Conservation (phyloP, 2,113 vertebrate genomes). For the Myotis yumanensis region DNA sequence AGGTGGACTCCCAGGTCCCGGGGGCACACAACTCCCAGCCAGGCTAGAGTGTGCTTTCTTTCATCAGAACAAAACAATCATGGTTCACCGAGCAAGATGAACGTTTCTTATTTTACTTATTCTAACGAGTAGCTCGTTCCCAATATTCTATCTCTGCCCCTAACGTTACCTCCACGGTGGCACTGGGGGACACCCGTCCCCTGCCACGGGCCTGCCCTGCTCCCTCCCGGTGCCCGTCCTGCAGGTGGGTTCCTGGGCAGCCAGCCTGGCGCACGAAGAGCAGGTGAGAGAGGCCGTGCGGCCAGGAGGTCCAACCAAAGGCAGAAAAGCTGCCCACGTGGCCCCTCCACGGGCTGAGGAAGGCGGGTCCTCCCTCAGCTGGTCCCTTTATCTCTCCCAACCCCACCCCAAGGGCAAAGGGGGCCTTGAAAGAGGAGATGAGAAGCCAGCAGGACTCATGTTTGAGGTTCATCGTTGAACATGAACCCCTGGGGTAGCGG, state of each 20-base stretch:
- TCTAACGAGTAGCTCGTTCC: no score
- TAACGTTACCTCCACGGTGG: neutral
- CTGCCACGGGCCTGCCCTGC: neutral
- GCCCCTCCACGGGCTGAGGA: no score
- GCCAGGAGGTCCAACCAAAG: neutral
- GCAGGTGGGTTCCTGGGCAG: neutral
- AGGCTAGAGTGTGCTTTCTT: no score
- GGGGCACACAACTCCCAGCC: no score
- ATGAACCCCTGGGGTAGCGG: neutral
- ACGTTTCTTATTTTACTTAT: no score
- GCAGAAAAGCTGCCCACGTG: neutral
- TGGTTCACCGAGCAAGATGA: no score
- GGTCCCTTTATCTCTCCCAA: neutral
- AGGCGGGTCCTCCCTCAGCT: fast-evolving
- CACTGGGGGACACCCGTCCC: neutral
- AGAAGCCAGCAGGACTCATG: neutral
- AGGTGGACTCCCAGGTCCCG: no score
- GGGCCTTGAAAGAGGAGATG: neutral
- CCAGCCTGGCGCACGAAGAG: fast-evolving
- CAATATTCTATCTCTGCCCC: no score
- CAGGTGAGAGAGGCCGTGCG: fast-evolving
- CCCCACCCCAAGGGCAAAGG: neutral
- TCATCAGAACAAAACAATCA: no score
- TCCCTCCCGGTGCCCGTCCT: neutral
- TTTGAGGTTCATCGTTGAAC: neutral